phyloP scores from a whole-genome alignment of 2,888 invertebrate species.

The Salpingus planirostris region DNA sequence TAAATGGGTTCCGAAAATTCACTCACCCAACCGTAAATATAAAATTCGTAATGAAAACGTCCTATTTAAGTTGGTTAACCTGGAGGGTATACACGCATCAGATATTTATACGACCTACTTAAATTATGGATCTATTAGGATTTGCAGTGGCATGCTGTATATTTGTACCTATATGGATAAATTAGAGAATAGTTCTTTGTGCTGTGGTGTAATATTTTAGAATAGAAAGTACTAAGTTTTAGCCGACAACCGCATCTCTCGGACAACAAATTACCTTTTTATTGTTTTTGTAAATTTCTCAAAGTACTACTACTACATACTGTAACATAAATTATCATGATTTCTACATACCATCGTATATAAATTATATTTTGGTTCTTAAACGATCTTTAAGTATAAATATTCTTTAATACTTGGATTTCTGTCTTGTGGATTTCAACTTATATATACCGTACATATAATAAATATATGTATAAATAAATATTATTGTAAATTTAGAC shows the following conservation, averaged over 20 bases:
- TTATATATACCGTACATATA: constrained; percentile 41
- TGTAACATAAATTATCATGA: constrained; percentile 34
- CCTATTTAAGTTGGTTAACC: constrained; percentile 31
- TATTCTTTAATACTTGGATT: constrained; percentile 35
- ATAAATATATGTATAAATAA: constrained; percentile 44
- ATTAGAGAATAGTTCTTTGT: constrained; percentile 44
- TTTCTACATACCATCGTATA: constrained; percentile 26
- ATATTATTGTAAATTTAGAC: constrained; percentile 41
- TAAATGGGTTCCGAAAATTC: constrained; percentile 22
- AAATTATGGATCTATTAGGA: constrained; percentile 36
- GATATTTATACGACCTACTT: constrained; percentile 25
- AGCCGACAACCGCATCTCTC: constrained; percentile 22
- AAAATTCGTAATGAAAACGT: neutral
- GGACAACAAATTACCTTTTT: constrained; percentile 22
- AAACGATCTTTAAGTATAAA: constrained; percentile 19
- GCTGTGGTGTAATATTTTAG: constrained; percentile 46
- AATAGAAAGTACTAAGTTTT: constrained; percentile 36
- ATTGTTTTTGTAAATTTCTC: constrained; percentile 31
- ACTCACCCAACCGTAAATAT: neutral
- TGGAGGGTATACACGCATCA: constrained; percentile 24
- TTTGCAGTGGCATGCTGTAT: constrained; percentile 41
- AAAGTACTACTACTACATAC: constrained; percentile 17
- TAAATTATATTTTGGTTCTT: constrained; percentile 34
- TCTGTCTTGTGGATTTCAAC: constrained; percentile 44
- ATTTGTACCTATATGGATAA: constrained; percentile 46